phyloP scores from a whole-genome alignment of 2,113 vertebrate species.

The Dromaius novaehollandiae region DNA sequence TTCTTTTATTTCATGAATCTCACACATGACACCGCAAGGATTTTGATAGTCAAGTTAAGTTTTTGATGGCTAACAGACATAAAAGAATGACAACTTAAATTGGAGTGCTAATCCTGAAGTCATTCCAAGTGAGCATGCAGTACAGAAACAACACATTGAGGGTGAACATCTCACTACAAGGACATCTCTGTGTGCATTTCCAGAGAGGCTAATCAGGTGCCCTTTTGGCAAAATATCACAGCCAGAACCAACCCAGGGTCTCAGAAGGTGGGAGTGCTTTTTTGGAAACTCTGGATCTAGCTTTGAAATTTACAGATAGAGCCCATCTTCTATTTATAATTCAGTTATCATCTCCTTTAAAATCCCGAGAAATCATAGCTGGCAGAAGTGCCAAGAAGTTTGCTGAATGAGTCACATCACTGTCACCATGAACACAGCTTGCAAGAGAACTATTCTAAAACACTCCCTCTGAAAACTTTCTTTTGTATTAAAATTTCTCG shows the following conservation, averaged over 20 bases:
- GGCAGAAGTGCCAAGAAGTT: slow-evolving; percentile 31
- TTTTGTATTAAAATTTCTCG: neutral
- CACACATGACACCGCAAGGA: neutral
- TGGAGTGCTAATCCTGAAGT: neutral
- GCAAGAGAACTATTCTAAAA: neutral
- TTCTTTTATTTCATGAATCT: neutral
- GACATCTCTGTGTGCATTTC: neutral
- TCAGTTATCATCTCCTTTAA: slow-evolving; percentile 29
- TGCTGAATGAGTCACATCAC: slow-evolving; percentile 34
- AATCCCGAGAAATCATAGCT: slow-evolving; percentile 38
- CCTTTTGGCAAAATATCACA: neutral
- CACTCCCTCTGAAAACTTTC: neutral
- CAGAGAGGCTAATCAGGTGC: neutral
- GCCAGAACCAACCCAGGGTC: neutral
- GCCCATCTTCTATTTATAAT: slow-evolving; percentile 1
- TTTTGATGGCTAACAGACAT: neutral
- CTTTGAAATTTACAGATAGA: neutral
- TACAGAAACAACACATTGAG: neutral
- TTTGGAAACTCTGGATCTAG: neutral
- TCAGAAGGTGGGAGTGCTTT: neutral
- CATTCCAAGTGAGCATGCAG: rapidly evolving
- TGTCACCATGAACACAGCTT: neutral
- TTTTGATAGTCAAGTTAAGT: neutral
- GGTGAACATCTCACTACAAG: neutral
- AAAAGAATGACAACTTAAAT: rapidly evolving